Evolutionary conservation across 1,140 invertebrate genomes (phyloP).

Genomic region (Penaeus indicus): DNA sequence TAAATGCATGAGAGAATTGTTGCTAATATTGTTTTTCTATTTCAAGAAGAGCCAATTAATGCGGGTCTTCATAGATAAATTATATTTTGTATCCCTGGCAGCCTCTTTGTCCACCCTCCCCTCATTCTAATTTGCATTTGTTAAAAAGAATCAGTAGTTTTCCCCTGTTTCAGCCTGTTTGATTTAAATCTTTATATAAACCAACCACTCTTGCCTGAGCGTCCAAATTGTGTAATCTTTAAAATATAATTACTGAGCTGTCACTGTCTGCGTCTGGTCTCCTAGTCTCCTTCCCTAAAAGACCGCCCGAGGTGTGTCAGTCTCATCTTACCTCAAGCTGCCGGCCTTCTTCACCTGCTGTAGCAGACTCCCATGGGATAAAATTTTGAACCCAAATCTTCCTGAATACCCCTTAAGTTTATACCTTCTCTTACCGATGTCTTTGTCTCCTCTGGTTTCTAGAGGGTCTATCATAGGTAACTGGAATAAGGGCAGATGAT

Average conservation of each 20-base stretch:
- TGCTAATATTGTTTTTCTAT: too few relatives aligned
- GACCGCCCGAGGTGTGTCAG: slow-evolving; percentile 35
- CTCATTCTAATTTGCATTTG: too few relatives aligned
- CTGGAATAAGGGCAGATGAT: slow-evolving; percentile 39
- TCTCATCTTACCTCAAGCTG: not conserved
- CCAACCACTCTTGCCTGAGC: too few relatives aligned
- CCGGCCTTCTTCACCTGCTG: slow-evolving; percentile 1
- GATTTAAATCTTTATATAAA: too few relatives aligned
- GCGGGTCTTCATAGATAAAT: too few relatives aligned
- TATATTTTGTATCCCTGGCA: too few relatives aligned
- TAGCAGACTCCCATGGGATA: slow-evolving; percentile 35
- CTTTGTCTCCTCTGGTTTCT: slow-evolving; percentile 19
- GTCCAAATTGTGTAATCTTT: too few relatives aligned
- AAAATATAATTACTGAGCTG: not conserved
- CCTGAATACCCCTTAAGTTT: not conserved
- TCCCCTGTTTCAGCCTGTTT: too few relatives aligned
- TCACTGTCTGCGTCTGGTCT: slow-evolving; percentile 43
- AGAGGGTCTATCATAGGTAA: slow-evolving; percentile 28
- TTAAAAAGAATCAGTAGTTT: too few relatives aligned
- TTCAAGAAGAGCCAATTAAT: too few relatives aligned
- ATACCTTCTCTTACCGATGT: slow-evolving; percentile 6
- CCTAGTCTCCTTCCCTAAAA: slow-evolving; percentile 33
- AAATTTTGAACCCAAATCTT: slow-evolving; percentile 1
- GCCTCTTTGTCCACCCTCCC: too few relatives aligned
- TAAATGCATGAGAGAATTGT: too few relatives aligned